Conservation (phyloP, 2,113 vertebrate genomes). For the Procavia capensis region DNA sequence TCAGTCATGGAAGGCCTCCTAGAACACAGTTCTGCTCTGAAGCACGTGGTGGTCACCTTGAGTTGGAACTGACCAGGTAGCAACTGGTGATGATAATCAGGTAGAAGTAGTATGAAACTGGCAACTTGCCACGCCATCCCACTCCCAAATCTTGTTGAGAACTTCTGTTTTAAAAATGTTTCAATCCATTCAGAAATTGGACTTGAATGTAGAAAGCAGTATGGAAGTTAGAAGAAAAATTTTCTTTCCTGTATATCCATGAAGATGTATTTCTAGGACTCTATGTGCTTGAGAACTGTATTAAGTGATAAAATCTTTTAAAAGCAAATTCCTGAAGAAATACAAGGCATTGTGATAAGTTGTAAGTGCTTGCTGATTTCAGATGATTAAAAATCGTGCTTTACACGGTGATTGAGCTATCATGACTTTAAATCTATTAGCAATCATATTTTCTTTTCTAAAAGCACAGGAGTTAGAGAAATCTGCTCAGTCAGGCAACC, state of each 20-base stretch:
- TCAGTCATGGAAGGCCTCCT: too few relatives aligned
- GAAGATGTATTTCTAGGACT: neutral
- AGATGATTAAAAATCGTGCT: constrained; percentile 36
- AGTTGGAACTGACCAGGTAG: too few relatives aligned
- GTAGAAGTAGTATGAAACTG: neutral
- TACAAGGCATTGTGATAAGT: neutral
- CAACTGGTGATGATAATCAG: neutral
- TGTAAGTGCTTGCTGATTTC: constrained; percentile 41
- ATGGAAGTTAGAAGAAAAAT: neutral
- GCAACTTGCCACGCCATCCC: neutral
- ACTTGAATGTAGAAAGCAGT: neutral
- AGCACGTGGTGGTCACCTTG: too few relatives aligned
- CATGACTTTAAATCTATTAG: constrained; percentile 52
- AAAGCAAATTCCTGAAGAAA: constrained; percentile 52
- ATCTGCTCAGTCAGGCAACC: neutral
- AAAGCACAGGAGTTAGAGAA: constrained; percentile 20
- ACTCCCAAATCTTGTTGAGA: neutral
- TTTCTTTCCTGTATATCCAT: neutral
- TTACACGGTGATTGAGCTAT: neutral
- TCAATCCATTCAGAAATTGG: neutral
- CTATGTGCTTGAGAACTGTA: neutral
- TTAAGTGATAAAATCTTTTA: constrained; percentile 50
- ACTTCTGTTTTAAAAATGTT: neutral
- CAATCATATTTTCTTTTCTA: constrained; percentile 46
- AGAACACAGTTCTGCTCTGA: too few relatives aligned